Evolutionary conservation across 2,797 vertebrate species (phyloP), one percentile per base, ranked within the genome.

Genomic region (Clarias fuscus): DNA sequence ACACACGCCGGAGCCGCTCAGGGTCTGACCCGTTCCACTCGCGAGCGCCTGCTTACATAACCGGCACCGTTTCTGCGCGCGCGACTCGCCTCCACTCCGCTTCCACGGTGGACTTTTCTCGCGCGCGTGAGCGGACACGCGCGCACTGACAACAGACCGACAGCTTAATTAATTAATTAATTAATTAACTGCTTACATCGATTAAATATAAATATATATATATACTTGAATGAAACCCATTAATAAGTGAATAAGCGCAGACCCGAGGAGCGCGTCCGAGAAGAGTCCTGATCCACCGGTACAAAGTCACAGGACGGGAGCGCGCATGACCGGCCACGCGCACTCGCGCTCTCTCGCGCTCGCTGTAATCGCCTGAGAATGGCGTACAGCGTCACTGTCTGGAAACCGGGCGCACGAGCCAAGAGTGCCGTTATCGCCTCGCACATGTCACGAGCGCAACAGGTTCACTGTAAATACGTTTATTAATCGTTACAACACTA

Each of bases 1-100:
- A 58, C 48, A 53, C 61, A 65, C 80, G 33, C 62, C 48, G 67
- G 48, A 83, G 65, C 48, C 62, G 40, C 56, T 13, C 37, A 10
- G 22, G 8, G 56, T 37, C 68, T 64, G 56, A 22, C 71, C 59
- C 37, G 59, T 22, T 72, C 6, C 14, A 20, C 43, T 14, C 64
- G 37, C 64, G 30, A 53, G 76, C 56, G 56, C 78, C 61, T 27
- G 84, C 24, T 94, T 93, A 94, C 56, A 87, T 93, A 94, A 95
- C 84, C 78, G 94, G 91, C 92, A 92, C 93, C 30, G 86, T 92
- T 92, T 93, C 91, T 62, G 90, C 86, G 87, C 72, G 90, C 86
- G 87, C 78, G 56, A 87, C 56, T 84, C 33, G 43, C 7, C 48
- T 22, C 2, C 11, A 10, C 33, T 82, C 48, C 71, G 87, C 82